Percentiles rank a stretch among this genome's conserved stretches.
Conservation (phyloP, 2,113 vertebrate genomes). For the Platysteira castanea region DNA sequence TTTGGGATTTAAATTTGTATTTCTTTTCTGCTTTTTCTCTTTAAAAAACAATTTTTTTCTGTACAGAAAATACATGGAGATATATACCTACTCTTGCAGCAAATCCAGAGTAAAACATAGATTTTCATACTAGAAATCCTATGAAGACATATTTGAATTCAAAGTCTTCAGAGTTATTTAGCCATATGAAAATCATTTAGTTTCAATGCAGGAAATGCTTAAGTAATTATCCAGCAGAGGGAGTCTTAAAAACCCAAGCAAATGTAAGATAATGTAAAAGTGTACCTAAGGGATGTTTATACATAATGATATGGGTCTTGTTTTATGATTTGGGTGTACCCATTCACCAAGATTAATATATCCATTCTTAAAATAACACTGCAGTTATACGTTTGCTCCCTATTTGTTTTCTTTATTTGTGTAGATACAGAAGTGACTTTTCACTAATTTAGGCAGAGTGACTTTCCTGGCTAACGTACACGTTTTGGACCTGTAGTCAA, state of each 20-base stretch:
- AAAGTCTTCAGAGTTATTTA: neutral
- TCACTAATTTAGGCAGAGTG: neutral
- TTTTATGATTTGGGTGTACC: neutral
- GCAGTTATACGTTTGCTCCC: neutral
- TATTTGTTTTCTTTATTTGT: neutral
- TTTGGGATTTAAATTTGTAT: fast-evolving
- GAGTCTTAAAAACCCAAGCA: neutral
- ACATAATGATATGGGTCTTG: neutral
- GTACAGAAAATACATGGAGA: neutral
- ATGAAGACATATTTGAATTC: neutral
- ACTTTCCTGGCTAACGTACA: neutral
- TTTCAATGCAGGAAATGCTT: neutral
- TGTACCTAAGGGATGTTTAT: neutral
- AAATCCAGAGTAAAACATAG: neutral
- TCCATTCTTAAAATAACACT: neutral
- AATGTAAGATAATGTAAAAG: neutral
- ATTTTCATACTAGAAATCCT: neutral
- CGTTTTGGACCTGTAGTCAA: neutral
- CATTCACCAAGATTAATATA: neutral
- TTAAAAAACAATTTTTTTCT: neutral
- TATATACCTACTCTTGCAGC: neutral
- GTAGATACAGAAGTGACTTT: neutral
- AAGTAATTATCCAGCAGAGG: neutral
- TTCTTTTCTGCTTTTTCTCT: neutral
- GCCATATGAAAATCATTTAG: neutral